A percentile compares a stretch with the other conserved stretches of the same genome.
phyloP scores from a whole-genome alignment of 1,140 invertebrate genomes.

The Panonychus citri region DNA sequence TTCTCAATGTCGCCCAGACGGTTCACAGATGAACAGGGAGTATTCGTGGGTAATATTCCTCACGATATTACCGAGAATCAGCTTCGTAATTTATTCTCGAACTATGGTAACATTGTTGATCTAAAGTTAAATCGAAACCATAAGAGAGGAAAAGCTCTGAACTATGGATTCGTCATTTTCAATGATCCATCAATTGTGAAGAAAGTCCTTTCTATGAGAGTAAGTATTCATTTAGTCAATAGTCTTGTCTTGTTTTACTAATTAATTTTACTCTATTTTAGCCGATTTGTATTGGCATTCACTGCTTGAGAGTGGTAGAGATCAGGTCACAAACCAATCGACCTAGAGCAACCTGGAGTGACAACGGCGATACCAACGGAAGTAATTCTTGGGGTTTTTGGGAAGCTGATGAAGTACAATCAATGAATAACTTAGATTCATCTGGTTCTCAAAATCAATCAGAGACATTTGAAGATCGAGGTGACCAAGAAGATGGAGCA shows the following conservation, averaged over 20 bases:
- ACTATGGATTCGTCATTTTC: slow-evolving; percentile 85
- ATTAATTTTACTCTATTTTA: slow-evolving; percentile 21
- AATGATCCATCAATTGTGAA: slow-evolving; percentile 36
- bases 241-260: too few species aligned
- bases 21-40: slow-evolving; percentile 58
- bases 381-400: slow-evolving; percentile 21
- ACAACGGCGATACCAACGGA: slow-evolving; percentile 20
- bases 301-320: slow-evolving; percentile 69
- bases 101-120: slow-evolving; percentile 27
- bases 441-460: not conserved
- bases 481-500: not conserved
- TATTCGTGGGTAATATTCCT: slow-evolving; percentile 80
- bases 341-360: slow-evolving; percentile 24
- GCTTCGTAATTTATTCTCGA: slow-evolving; percentile 29
- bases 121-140: slow-evolving; percentile 26
- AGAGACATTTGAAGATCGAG: not conserved
- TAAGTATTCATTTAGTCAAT: slow-evolving; percentile 18
- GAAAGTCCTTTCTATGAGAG: slow-evolving; percentile 22
- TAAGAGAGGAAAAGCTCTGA: slow-evolving; percentile 22
- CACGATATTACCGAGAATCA: slow-evolving; percentile 59
- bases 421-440: not conserved
- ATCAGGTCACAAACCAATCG: slow-evolving; percentile 38
- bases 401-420: not conserved
- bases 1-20: too few species aligned
- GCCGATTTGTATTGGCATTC: slow-evolving; percentile 50